Conservation (phyloP, 2,113 vertebrate species). For the Aepyceros melampus region DNA sequence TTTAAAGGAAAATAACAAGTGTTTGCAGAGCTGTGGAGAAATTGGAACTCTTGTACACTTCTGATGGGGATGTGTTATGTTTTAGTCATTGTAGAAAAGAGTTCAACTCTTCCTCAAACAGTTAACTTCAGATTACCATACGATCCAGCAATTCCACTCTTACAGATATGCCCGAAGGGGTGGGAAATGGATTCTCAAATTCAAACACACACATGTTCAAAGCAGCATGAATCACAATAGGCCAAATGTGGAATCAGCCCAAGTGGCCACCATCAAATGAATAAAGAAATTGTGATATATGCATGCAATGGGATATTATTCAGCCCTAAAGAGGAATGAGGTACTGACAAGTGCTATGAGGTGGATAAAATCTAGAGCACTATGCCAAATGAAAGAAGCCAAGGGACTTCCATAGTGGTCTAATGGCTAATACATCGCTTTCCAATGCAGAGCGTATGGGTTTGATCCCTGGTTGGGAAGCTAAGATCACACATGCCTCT, state of each 20-base stretch:
- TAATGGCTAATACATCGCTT: background rate
- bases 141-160: background rate
- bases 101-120: background rate
- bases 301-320: background rate
- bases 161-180: background rate
- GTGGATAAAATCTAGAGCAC: background rate
- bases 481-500: background rate
- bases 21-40: background rate
- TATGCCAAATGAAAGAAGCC: background rate
- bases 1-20: background rate
- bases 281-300: background rate
- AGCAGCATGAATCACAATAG: background rate
- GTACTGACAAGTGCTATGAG: too few species aligned
- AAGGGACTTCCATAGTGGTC: background rate
- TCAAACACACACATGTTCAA: background rate
- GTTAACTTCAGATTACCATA: background rate
- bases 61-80: background rate
- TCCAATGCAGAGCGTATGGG: background rate
- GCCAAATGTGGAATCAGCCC: background rate
- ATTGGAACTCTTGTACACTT: background rate
- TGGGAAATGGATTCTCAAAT: background rate
- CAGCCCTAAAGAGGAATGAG: background rate
- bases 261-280: background rate
- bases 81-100: background rate
- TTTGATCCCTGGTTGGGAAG: background rate